Base-by-base conservation (phyloP, 2,888 invertebrate species). In the Disparrhopalites patrizii region DNA sequence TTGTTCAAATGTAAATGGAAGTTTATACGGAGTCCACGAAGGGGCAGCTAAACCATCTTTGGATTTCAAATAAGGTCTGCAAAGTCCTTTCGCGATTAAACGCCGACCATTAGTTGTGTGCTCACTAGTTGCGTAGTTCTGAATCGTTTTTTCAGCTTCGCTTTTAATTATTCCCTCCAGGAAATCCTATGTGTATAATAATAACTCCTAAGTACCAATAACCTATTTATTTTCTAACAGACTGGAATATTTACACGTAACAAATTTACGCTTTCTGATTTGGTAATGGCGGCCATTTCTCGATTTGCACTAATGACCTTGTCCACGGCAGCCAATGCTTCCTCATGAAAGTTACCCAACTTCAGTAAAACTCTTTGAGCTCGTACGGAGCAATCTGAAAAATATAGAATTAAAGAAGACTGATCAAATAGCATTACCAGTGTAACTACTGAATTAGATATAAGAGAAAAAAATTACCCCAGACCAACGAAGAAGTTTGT, bases 1-100 rank as follows among this genome's bases (percentile, higher is more conserved):
- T 8, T 65, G 31, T 51, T 65, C 31, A 38, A 36, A 36, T 25
- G 47, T 50, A 36, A 27, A 58, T 18, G 65, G 65, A 5, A 58
- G 27, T 13, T 7, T 15, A 30, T n/a, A 10, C 7, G 43, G 18
- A 8, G 33, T 50, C 50, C 57, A 50, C 18, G 28, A 18, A 8
- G 65, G 65, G 15, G 51, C 58, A 20, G 56, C 47, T 1, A 36
- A 51, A 3, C 65, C 65, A 25, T 38, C 25, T 18, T 5, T 25
- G 31, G 57, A 33, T 38, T 65, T 65, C 8, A 57, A 23, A 38
- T 58, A 65, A n/a, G 65, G 65, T 8, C 25, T 15, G 40, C 33
- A 31, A 0, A 65, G 18, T 18, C n/a, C n/a, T 20, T 52, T 28
- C 18, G 28, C n/a, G 10, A 65, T 20, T 7, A 51, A 23, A 25